Evolutionary conservation across 35 echinoderm and acorn worm species (phyloP), one percentile per base, ranked within the genome.

Genomic region (Ophiothrix spiculata): DNA sequence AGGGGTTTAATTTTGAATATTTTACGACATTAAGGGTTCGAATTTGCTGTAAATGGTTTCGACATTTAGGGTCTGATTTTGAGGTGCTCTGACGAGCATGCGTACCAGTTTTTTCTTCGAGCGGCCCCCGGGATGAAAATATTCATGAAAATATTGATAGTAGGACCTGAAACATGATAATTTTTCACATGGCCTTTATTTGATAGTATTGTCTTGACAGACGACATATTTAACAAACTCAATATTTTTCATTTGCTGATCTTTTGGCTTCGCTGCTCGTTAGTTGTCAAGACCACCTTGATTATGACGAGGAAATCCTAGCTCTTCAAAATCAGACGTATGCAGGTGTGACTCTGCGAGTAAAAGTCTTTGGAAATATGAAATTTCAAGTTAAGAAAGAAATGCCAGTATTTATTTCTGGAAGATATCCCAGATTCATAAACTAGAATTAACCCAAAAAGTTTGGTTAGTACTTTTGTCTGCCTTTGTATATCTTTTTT

Each of bases 161-260:
- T n/a, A n/a, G n/a, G n/a, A n/a, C n/a, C n/a, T n/a, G n/a, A n/a
- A n/a, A n/a, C n/a, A n/a, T n/a, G n/a, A n/a, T n/a, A n/a, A n/a
- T n/a, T n/a, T n/a, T n/a, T n/a, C n/a, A n/a, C n/a, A n/a, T n/a
- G n/a, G n/a, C n/a, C n/a, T 69, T n/a, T n/a, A 69, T n/a, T 4
- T 69, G 60, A 69, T 69, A 25, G 60, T 69, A 69, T 69, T 69
- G 60, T 69, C 29, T 6, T 69, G 60, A 69, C 60, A 69, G 60
- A n/a, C n/a, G n/a, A n/a, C n/a, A n/a, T n/a, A 25, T 69, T 69
- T 69, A 25, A 25, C 3, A 28, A 69, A 69, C 60, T 15, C 6
- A 25, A 12, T 2, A 69, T 25, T 25, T 69, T 28, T 28, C 19
- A 6, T 49, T 69, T 15, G 23, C 25, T 69, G 6, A 6, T 69